Evolutionary conservation across 64 coral and sea anemone genomes (phyloP).

Genomic region (Montipora cactus): DNA sequence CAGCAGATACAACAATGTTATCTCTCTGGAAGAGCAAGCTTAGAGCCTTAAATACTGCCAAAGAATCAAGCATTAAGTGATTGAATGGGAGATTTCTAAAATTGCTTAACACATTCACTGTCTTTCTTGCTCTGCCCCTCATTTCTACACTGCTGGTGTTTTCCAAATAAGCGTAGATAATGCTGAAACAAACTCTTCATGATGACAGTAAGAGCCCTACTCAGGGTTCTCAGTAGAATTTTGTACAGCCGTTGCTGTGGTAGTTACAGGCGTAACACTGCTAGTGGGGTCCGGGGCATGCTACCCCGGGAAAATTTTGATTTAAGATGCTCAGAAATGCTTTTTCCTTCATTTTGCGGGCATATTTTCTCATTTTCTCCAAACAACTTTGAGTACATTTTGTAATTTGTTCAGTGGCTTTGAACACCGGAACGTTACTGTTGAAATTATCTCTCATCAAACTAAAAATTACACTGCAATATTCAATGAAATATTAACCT

Average conservation of each 20-base stretch:
- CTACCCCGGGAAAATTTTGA: not conserved
- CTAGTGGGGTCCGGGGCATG: not conserved
- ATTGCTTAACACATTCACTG: slow-evolving; percentile 12
- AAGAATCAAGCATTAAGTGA: slow-evolving; percentile 25
- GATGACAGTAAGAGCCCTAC: slow-evolving; percentile 24
- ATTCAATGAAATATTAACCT: not conserved
- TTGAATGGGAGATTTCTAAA: slow-evolving; percentile 24
- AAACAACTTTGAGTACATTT: no score
- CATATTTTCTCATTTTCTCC: no score
- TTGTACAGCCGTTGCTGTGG: not conserved
- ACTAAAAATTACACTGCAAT: not conserved
- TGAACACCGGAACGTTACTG: no score
- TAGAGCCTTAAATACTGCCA: slow-evolving; percentile 30
- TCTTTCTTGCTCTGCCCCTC: slow-evolving; percentile 33
- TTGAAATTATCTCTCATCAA: not conserved
- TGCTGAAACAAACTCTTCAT: slow-evolving; percentile 41
- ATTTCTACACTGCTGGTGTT: slow-evolving; percentile 40
- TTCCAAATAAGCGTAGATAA: slow-evolving; percentile 47
- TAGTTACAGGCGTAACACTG: not conserved
- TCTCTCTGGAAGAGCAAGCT: slow-evolving; percentile 38
- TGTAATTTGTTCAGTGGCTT: not conserved
- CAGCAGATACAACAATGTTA: slow-evolving; percentile 64
- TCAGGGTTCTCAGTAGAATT: not conserved
- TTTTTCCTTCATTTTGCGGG: no score
- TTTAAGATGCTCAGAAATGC: not conserved